Evolutionary conservation across 2,888 invertebrate species (phyloP).

Genomic region (Drosophila setosimentum): DNA sequence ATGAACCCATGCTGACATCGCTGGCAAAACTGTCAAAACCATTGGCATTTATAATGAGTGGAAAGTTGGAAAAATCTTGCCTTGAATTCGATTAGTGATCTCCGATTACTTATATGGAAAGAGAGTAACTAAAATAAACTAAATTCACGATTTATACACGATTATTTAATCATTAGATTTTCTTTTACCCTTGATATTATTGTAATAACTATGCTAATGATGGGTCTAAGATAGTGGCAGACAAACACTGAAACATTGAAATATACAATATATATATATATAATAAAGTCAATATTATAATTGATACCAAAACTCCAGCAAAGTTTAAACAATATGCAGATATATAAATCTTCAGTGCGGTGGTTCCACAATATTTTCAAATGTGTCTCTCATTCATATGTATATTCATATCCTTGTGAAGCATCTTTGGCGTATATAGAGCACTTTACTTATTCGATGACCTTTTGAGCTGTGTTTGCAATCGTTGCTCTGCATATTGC

Average conservation of each 20-base stretch:
- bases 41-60: conserved; percentile 76
- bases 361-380: background rate
- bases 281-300: background rate
- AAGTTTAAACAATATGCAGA: background rate
- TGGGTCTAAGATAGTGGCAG: background rate
- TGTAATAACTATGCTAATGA: background rate
- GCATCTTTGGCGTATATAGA: conserved; percentile 6
- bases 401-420: background rate
- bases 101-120: conserved; percentile 7
- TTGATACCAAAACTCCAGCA: background rate
- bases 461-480: conserved; percentile 35
- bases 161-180: background rate
- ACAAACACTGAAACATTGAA: background rate
- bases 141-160: background rate
- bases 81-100: conserved; percentile 25
- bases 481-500: conserved; percentile 48
- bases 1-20: conserved; percentile 61
- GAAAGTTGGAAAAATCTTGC: conserved; percentile 56
- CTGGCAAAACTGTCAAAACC: conserved; percentile 43
- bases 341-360: background rate
- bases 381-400: background rate
- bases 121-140: background rate
- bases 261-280: background rate
- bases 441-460: conserved; percentile 33
- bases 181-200: background rate